A percentile compares a stretch with the other conserved stretches of the same genome.
These are phyloP conservation scores for Drosophila chauvacae DNA, from an alignment of 1,140 invertebrate species.

Conservation along the genomic window DNA sequence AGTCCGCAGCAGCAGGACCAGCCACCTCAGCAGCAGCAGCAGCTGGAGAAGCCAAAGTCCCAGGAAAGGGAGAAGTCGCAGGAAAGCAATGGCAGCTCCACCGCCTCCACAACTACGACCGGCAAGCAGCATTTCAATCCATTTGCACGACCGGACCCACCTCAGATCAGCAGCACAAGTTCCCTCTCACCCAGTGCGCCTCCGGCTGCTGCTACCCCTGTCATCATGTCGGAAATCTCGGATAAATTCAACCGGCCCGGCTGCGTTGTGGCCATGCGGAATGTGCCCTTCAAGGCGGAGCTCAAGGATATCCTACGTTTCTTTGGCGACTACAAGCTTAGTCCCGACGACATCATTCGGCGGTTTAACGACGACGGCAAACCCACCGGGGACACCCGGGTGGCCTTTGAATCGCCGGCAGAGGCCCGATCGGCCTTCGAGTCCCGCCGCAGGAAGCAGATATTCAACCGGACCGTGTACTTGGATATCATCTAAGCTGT, in stretches of 20 bases:
- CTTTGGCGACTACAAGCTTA: slow-evolving; percentile 91
- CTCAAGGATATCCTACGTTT: slow-evolving; percentile 95
- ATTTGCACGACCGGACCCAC: slow-evolving; percentile 47
- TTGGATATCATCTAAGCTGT: slow-evolving; percentile 71
- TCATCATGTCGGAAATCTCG: slow-evolving; percentile 66
- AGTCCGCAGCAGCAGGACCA: slow-evolving; percentile 30
- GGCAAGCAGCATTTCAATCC: slow-evolving; percentile 67
- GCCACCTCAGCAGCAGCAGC: slow-evolving; percentile 8
- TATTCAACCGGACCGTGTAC: slow-evolving; percentile 77
- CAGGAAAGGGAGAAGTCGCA: slow-evolving; percentile 15
- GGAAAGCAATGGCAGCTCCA: slow-evolving; percentile 29
- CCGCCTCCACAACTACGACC: slow-evolving; percentile 7
- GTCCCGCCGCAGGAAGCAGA: slow-evolving; percentile 61
- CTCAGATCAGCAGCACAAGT: not conserved
- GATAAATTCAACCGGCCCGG: slow-evolving; percentile 91
- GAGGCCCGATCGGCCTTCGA: slow-evolving; percentile 91
- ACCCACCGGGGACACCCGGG: slow-evolving; percentile 94
- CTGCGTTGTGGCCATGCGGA: slow-evolving; percentile 92
- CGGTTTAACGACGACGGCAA: slow-evolving; percentile 93
- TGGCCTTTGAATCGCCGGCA: slow-evolving; percentile 90
- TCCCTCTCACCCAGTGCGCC: slow-evolving; percentile 12
- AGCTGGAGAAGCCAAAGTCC: slow-evolving; percentile 6
- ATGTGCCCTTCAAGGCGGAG: slow-evolving; percentile 93
- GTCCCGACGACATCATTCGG: slow-evolving; percentile 91
- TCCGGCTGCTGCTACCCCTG: not conserved